Percentiles rank a stretch among this genome's conserved stretches.
Conservation (phyloP, 2,888 invertebrate species). For the Catonia carolina region DNA sequence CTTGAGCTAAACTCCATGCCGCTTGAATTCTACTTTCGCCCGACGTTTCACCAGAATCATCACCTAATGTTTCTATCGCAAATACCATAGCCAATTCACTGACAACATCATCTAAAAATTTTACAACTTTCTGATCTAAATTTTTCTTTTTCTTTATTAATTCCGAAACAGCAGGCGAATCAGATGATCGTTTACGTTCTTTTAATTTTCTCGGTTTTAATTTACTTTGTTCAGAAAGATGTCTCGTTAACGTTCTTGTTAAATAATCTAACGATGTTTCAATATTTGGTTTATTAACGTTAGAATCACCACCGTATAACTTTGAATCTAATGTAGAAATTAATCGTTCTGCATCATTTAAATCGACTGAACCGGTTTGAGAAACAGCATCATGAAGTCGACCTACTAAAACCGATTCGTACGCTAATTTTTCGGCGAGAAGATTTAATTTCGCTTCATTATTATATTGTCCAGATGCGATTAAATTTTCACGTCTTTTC, state of each 20-base stretch:
- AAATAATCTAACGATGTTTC: slow-evolving; percentile 58
- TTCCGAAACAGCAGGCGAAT: slow-evolving; percentile 23
- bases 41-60: slow-evolving; percentile 24
- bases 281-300: slow-evolving; percentile 37
- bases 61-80: slow-evolving; percentile 60
- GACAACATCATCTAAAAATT: slow-evolving; percentile 49
- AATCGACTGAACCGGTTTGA: slow-evolving; percentile 45
- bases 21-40: slow-evolving; percentile 48
- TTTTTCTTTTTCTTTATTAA: slow-evolving; percentile 29
- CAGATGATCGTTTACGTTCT: slow-evolving; percentile 27
- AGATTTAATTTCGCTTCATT: slow-evolving; percentile 61
- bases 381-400: slow-evolving; percentile 61
- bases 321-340: slow-evolving; percentile 64
- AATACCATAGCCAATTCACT: slow-evolving; percentile 63
- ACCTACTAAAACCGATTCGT: slow-evolving; percentile 66
- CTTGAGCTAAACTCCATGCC: slow-evolving; percentile 68
- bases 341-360: slow-evolving; percentile 64
- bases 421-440: slow-evolving; percentile 72
- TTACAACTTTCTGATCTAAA: slow-evolving; percentile 30
- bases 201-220: slow-evolving; percentile 30
- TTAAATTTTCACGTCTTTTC: slow-evolving; percentile 57
- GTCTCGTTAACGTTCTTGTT: slow-evolving; percentile 67
- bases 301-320: slow-evolving; percentile 48
- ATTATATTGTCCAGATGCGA: slow-evolving; percentile 61
- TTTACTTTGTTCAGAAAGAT: slow-evolving; percentile 39